A percentile compares a stretch with the other conserved stretches of the same genome.
These are phyloP conservation scores for Polymixis lichenea DNA, from an alignment of 2,888 invertebrate genomes.

Conservation along the genomic window DNA sequence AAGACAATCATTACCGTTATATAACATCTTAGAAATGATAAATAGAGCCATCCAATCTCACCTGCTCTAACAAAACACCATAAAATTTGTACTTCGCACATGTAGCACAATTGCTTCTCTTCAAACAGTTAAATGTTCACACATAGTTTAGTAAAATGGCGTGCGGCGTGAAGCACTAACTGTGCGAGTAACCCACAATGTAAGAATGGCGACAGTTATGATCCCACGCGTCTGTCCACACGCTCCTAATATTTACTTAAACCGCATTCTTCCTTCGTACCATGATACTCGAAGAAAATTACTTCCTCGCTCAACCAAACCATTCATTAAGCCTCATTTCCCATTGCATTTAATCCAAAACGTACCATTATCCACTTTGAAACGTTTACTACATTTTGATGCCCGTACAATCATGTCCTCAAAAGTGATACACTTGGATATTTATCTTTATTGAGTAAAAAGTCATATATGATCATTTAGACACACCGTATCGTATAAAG, in stretches of 20 bases:
- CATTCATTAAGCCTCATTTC: slow-evolving; percentile 49
- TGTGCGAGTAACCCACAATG: slow-evolving; percentile 74
- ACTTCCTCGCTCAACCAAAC: slow-evolving; percentile 26
- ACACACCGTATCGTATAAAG: slow-evolving; percentile 45
- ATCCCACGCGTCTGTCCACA: slow-evolving; percentile 72
- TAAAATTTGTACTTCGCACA: slow-evolving; percentile 44
- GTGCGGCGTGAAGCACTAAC: slow-evolving; percentile 65
- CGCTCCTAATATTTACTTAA: slow-evolving; percentile 70
- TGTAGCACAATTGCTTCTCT: slow-evolving; percentile 52
- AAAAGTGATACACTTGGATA: slow-evolving; percentile 42
- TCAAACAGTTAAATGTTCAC: slow-evolving; percentile 64
- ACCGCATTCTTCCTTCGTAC: slow-evolving; percentile 39
- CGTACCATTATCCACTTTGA: slow-evolving; percentile 40
- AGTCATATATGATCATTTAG: slow-evolving; percentile 45
- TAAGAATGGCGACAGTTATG: slow-evolving; percentile 75
- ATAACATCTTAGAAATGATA: slow-evolving; percentile 2
- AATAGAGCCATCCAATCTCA: slow-evolving; percentile 29
- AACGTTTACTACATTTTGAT: slow-evolving; percentile 41
- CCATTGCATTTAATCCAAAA: slow-evolving; percentile 22
- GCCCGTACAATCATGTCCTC: slow-evolving; percentile 17
- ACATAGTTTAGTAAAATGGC: slow-evolving; percentile 67
- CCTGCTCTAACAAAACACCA: slow-evolving; percentile 25
- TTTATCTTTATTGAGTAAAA: slow-evolving; percentile 58
- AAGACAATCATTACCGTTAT: slow-evolving; percentile 15
- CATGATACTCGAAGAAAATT: slow-evolving; percentile 29